Percentiles rank a stretch among this genome's conserved stretches.
Evolutionary conservation across 2,113 vertebrate genomes (phyloP).

Genomic region (Cottus gobio): DNA sequence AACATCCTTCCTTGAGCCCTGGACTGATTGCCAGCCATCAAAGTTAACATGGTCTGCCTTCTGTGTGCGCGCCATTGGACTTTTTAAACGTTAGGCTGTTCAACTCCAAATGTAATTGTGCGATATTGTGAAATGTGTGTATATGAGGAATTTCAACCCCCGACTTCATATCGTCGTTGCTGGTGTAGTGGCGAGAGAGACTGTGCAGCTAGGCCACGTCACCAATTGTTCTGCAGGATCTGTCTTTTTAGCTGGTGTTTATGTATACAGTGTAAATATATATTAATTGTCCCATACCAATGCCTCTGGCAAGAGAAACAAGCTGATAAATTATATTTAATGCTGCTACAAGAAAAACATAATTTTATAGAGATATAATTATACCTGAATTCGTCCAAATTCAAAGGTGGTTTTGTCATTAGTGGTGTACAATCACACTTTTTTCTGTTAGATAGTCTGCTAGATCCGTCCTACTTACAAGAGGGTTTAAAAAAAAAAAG

Average conservation of each 20-base stretch:
- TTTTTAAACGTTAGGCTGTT: constrained; percentile 8
- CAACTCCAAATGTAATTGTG: constrained; percentile 23
- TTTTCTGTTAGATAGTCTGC: neutral
- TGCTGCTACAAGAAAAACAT: constrained; percentile 36
- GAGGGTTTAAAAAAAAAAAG: neutral
- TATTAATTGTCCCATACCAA: constrained; percentile 38
- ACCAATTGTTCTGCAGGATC: constrained; percentile 23
- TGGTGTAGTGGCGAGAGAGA: constrained; percentile 17
- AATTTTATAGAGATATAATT: neutral
- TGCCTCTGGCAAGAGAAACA: neutral
- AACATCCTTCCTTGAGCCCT: constrained; percentile 20
- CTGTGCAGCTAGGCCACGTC: neutral
- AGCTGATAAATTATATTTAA: constrained; percentile 4
- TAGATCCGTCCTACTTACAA: constrained; percentile 50
- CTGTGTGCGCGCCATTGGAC: constrained; percentile 29
- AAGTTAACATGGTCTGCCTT: constrained; percentile 33
- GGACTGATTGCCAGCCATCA: constrained; percentile 27
- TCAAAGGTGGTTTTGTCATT: neutral
- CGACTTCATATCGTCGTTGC: neutral
- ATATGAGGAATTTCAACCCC: constrained; percentile 64
- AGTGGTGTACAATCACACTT: neutral
- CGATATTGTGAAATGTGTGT: constrained; percentile 64
- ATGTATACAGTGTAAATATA: constrained; percentile 66
- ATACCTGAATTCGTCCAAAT: neutral
- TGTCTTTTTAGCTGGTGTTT: constrained; percentile 16